A percentile compares a stretch with the other conserved stretches of the same genome.
Evolutionary conservation across 2,113 vertebrate genomes (phyloP).

Genomic region (Pardalotus punctatus): DNA sequence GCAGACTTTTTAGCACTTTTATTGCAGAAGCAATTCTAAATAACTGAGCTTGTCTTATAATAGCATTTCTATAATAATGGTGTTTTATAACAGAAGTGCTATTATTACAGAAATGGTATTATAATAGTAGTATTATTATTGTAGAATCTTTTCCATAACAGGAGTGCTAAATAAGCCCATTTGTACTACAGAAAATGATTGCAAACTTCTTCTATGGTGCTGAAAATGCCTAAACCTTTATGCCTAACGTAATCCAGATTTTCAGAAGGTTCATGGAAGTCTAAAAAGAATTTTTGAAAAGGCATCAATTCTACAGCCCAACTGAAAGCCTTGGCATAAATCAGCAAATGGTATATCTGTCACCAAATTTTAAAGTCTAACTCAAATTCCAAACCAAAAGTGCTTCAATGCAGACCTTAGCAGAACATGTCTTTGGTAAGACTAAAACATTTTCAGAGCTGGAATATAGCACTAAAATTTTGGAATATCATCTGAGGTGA

Average conservation of each 20-base stretch:
- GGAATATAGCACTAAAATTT: conserved; percentile 37
- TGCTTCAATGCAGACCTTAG: not conserved
- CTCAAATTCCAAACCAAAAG: conserved; percentile 9
- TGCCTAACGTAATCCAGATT: conserved; percentile 53
- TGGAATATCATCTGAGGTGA: conserved; percentile 37
- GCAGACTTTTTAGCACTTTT: conserved; percentile 77
- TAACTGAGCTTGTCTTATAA: conserved; percentile 81
- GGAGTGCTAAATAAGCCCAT: conserved; percentile 73
- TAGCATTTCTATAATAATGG: conserved; percentile 81
- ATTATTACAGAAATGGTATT: conserved; percentile 83
- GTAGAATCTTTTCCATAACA: conserved; percentile 71
- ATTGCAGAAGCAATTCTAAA: conserved; percentile 81
- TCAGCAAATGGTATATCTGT: not conserved
- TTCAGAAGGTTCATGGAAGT: not conserved
- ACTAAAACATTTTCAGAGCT: conserved; percentile 41
- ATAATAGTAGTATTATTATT: conserved; percentile 83
- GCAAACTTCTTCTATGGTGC: conserved; percentile 69
- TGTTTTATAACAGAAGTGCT: conserved; percentile 85
- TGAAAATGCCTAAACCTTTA: conserved; percentile 64
- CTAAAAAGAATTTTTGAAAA: not conserved
- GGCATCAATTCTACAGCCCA: not conserved
- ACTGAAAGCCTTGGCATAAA: not conserved
- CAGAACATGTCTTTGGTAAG: not conserved
- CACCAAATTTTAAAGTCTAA: conserved; percentile 42
- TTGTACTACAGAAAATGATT: conserved; percentile 75